A percentile compares a stretch with the other conserved stretches of the same genome.
Evolutionary conservation across 1,140 invertebrate species (phyloP).

Genomic region (Halyomorpha halys): DNA sequence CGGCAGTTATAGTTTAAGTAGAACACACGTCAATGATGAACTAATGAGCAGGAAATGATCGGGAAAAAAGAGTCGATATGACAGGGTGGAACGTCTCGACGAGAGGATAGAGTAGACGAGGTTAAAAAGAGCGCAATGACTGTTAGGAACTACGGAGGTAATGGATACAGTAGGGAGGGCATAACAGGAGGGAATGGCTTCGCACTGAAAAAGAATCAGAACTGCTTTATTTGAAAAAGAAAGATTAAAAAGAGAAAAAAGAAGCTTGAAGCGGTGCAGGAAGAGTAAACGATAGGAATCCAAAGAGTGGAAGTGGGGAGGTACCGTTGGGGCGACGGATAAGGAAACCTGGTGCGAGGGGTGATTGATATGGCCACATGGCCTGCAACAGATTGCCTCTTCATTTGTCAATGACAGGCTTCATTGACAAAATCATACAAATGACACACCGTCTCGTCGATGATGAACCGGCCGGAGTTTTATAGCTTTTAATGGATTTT

Average conservation of each 20-base stretch:
- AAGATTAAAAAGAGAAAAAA: too few relatives aligned
- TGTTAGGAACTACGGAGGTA: too few relatives aligned
- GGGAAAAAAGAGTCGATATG: too few relatives aligned
- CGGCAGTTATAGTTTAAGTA: too few relatives aligned
- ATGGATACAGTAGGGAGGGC: not conserved
- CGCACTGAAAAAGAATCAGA: too few relatives aligned
- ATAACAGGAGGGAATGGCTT: not conserved
- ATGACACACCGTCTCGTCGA: not conserved
- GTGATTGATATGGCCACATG: slow-evolving; percentile 10
- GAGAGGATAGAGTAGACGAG: too few relatives aligned
- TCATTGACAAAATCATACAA: slow-evolving; percentile 10
- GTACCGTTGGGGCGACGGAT: slow-evolving; percentile 5
- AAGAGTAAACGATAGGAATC: slow-evolving; percentile 10
- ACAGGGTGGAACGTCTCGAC: too few relatives aligned
- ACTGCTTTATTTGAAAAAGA: too few relatives aligned
- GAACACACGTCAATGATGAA: too few relatives aligned
- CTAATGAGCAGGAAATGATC: too few relatives aligned
- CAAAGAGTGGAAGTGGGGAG: not conserved
- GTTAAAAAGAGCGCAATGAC: too few relatives aligned
- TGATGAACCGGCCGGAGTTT: not conserved
- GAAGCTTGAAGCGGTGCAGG: not conserved
- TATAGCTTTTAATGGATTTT: slow-evolving; percentile 9
- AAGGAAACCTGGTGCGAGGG: not conserved
- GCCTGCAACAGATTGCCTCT: slow-evolving; percentile 1
- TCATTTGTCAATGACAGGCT: not conserved